Conservation (phyloP, 2,888 invertebrate species). For the Globia sparganii region DNA sequence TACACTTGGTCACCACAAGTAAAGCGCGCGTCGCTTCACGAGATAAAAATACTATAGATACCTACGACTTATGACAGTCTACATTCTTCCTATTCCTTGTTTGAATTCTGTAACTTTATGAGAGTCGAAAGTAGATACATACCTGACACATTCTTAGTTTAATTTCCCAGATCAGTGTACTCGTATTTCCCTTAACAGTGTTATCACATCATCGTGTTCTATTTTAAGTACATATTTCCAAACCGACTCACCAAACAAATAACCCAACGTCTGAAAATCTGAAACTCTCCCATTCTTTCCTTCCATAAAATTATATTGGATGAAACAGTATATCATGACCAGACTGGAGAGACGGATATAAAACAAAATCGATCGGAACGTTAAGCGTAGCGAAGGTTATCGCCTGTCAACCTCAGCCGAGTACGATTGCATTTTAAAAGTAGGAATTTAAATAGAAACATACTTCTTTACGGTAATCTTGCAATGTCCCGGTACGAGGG, state of each 20-base stretch:
- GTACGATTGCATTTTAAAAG: conserved; percentile 67
- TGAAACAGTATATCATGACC: conserved; percentile 39
- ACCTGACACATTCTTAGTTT: background rate
- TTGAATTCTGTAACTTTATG: background rate
- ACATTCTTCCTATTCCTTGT: background rate
- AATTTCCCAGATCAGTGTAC: background rate
- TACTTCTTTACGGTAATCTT: conserved; percentile 81
- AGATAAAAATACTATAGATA: background rate
- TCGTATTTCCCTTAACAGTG: no score
- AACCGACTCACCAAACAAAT: conserved; percentile 23
- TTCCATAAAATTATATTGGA: conserved; percentile 41
- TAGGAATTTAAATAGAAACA: conserved; percentile 85
- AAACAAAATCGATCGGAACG: conserved; percentile 60
- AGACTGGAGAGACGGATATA: conserved; percentile 42
- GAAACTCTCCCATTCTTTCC: conserved; percentile 16
- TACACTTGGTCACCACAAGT: no score
- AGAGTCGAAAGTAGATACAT: background rate
- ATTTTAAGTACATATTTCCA: background rate
- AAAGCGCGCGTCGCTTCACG: no score
- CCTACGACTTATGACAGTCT: background rate
- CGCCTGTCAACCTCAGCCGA: conserved; percentile 81
- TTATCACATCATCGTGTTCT: background rate
- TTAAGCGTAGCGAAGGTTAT: conserved; percentile 69
- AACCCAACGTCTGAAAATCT: conserved; percentile 28
- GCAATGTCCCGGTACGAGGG: conserved; percentile 76